A percentile compares a stretch with the other conserved stretches of the same genome.
Evolutionary conservation across 2,113 vertebrate genomes (phyloP).

Genomic region (Neolamprologus caudopunctatus): DNA sequence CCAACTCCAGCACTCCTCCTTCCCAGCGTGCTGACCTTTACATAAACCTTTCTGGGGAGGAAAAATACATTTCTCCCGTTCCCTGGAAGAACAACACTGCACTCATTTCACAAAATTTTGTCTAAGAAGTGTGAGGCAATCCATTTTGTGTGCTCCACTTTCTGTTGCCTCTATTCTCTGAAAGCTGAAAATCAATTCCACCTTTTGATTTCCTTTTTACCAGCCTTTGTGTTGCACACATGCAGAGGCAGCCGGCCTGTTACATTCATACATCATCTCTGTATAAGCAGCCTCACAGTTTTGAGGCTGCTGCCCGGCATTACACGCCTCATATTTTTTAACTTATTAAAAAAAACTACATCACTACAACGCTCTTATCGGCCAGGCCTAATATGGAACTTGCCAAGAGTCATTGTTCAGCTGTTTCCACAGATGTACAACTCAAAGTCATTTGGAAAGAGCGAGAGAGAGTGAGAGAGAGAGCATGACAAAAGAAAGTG

Average conservation of each 20-base stretch:
- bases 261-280: neutral
- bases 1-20: neutral
- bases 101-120: neutral
- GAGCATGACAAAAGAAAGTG: neutral
- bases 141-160: neutral
- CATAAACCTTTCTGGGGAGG: neutral
- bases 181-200: constrained; percentile 33
- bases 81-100: neutral
- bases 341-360: constrained; percentile 13
- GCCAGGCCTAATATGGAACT: neutral
- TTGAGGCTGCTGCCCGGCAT: neutral
- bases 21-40: neutral
- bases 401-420: neutral
- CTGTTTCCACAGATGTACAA: neutral
- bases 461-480: neutral
- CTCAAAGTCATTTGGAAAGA: constrained; percentile 4
- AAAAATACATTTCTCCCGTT: neutral
- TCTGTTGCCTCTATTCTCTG: constrained; percentile 9
- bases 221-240: neutral
- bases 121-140: neutral
- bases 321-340: neutral
- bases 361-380: constrained; percentile 4
- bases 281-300: neutral
- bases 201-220: constrained; percentile 12
- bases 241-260: neutral